Evolutionary conservation across 2,888 invertebrate genomes (phyloP).

Genomic region (Priocnemis perturbator): DNA sequence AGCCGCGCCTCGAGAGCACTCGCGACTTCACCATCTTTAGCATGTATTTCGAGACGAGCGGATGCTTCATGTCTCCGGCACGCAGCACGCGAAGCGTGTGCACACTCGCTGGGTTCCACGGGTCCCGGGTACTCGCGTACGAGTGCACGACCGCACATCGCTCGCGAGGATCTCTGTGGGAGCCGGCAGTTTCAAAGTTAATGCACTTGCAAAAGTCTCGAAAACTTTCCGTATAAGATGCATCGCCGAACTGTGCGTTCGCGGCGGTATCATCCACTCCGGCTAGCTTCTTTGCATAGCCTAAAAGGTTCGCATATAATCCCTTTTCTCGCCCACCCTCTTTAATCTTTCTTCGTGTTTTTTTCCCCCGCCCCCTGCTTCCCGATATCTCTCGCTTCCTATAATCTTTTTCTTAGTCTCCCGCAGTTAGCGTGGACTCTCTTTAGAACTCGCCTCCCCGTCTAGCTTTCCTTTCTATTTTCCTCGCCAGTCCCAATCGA

Average conservation of each 20-base stretch:
- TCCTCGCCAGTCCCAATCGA: too few species aligned
- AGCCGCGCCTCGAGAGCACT: background rate
- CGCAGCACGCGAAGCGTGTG: too few species aligned
- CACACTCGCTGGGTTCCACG: too few species aligned
- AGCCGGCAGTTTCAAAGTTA: constrained; percentile 33
- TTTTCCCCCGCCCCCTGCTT: background rate
- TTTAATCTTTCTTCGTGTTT: background rate
- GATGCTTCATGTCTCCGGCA: too few species aligned
- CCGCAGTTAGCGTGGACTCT: too few species aligned
- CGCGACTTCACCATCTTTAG: background rate
- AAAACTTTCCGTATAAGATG: constrained; percentile 31
- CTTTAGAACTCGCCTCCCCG: too few species aligned
- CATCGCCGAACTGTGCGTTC: constrained; percentile 5
- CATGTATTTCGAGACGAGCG: too few species aligned
- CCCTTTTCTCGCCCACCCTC: background rate
- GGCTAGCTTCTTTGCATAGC: constrained; percentile 2
- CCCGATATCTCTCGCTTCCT: background rate
- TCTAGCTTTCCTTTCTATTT: too few species aligned
- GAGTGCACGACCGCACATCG: too few species aligned
- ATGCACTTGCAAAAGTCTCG: constrained; percentile 51
- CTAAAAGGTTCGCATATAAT: background rate
- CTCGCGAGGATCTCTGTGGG: background rate
- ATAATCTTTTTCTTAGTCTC: background rate
- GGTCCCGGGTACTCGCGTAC: too few species aligned
- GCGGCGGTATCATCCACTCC: constrained; percentile 14